These are phyloP conservation scores for Drosophila tsacasi DNA, from an alignment of 1,140 invertebrate genomes.

Conservation along the genomic window DNA sequence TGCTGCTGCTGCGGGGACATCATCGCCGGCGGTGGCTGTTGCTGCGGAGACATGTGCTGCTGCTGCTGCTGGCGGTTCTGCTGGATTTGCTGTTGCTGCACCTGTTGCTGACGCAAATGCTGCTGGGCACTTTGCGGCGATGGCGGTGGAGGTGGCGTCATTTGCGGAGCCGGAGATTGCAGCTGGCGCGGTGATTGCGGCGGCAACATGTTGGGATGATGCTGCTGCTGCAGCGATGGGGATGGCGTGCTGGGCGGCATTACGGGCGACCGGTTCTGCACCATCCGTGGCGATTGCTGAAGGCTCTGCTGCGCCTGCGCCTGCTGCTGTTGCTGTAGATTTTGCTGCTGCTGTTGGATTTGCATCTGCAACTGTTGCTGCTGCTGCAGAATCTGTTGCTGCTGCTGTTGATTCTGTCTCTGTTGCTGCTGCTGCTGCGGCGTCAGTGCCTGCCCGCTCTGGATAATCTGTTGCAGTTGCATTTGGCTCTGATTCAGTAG, in stretches of 20 bases:
- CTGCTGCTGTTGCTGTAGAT: slow-evolving; percentile 75
- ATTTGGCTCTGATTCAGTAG: slow-evolving; percentile 76
- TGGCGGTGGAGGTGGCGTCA: slow-evolving; percentile 81
- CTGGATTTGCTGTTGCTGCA: slow-evolving; percentile 58
- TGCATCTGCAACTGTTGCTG: slow-evolving; percentile 71
- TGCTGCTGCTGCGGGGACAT: slow-evolving; percentile 74
- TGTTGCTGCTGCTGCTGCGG: slow-evolving; percentile 75
- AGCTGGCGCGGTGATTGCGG: slow-evolving; percentile 79
- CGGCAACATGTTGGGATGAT: slow-evolving; percentile 75
- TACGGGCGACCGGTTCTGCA: slow-evolving; percentile 71
- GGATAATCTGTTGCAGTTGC: slow-evolving; percentile 83
- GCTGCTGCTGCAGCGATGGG: slow-evolving; percentile 71
- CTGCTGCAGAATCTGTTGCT: slow-evolving; percentile 62
- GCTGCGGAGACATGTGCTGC: slow-evolving; percentile 77
- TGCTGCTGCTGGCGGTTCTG: slow-evolving; percentile 69
- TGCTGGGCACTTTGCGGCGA: slow-evolving; percentile 84
- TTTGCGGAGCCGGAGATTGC: slow-evolving; percentile 82
- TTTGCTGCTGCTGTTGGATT: slow-evolving; percentile 70
- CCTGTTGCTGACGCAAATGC: slow-evolving; percentile 68
- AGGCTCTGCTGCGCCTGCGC: slow-evolving; percentile 57
- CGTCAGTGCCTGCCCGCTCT: slow-evolving; percentile 71
- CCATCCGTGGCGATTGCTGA: slow-evolving; percentile 85
- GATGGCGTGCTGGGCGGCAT: slow-evolving; percentile 71
- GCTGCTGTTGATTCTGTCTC: slow-evolving; percentile 55
- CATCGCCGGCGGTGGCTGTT: slow-evolving; percentile 49